Conservation (phyloP, 2,113 vertebrate genomes). For the Pogonocichla stellata region DNA sequence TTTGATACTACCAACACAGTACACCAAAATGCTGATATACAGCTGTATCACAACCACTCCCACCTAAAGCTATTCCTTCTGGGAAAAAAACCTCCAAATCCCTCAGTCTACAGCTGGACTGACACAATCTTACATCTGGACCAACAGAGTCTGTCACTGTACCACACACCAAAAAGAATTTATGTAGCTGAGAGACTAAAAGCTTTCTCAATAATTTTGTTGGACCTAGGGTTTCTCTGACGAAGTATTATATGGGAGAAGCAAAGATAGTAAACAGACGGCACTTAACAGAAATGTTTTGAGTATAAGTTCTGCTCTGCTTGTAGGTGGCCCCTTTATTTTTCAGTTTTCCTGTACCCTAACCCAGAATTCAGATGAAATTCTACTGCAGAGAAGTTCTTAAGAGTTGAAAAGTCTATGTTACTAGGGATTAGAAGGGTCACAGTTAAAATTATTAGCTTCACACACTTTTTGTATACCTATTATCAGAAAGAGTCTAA, state of each 20-base stretch:
- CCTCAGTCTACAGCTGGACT: background rate
- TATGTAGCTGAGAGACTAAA: background rate
- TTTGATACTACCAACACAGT: background rate
- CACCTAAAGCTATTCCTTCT: background rate
- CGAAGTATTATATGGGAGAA: background rate
- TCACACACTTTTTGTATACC: background rate
- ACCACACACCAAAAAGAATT: background rate
- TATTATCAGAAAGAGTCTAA: background rate
- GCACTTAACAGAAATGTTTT: background rate
- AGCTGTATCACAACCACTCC: background rate
- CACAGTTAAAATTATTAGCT: background rate
- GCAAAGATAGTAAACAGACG: background rate
- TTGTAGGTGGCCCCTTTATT: background rate
- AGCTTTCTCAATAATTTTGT: background rate
- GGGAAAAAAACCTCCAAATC: background rate
- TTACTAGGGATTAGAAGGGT: background rate
- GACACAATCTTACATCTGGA: background rate
- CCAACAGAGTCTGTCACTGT: background rate
- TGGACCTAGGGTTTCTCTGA: background rate
- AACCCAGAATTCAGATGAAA: background rate
- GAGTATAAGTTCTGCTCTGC: background rate
- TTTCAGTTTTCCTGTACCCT: background rate
- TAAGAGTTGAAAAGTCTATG: background rate
- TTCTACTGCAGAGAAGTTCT: background rate
- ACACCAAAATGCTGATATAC: background rate